Conservation (phyloP, 2,888 invertebrate species). For the Antheraea yamamai region DNA sequence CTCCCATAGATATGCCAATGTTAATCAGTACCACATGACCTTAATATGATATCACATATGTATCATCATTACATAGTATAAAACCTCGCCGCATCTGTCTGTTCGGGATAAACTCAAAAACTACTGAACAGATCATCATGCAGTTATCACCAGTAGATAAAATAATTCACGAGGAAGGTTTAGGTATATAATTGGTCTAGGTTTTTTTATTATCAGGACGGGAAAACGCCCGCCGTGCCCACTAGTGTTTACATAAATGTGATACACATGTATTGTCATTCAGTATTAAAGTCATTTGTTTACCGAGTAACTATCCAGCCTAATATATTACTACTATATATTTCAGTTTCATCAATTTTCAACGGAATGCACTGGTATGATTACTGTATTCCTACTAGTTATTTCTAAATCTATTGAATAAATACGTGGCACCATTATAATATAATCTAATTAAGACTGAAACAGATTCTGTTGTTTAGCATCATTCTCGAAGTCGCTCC, state of each 20-base stretch:
- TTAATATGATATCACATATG: neutral
- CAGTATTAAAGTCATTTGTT: too few species aligned
- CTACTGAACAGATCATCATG: too few species aligned
- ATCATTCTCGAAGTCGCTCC: conserved; percentile 97
- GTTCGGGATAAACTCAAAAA: too few species aligned
- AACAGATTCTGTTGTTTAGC: conserved; percentile 87
- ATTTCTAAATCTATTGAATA: neutral
- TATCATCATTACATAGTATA: too few species aligned
- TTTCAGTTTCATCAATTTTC: neutral
- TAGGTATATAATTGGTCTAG: too few species aligned
- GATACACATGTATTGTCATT: too few species aligned
- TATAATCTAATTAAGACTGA: conserved; percentile 49
- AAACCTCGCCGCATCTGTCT: too few species aligned
- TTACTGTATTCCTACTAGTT: neutral
- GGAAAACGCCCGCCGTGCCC: too few species aligned
- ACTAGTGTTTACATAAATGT: too few species aligned
- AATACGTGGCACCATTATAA: neutral
- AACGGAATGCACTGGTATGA: neutral
- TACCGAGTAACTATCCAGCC: neutral
- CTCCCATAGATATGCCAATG: neutral
- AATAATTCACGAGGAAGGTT: too few species aligned
- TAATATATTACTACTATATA: neutral
- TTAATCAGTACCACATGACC: neutral
- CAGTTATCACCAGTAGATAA: too few species aligned
- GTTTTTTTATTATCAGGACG: too few species aligned